phyloP scores from a whole-genome alignment of 2,797 vertebrate species.

The Notolabrus celidotus region DNA sequence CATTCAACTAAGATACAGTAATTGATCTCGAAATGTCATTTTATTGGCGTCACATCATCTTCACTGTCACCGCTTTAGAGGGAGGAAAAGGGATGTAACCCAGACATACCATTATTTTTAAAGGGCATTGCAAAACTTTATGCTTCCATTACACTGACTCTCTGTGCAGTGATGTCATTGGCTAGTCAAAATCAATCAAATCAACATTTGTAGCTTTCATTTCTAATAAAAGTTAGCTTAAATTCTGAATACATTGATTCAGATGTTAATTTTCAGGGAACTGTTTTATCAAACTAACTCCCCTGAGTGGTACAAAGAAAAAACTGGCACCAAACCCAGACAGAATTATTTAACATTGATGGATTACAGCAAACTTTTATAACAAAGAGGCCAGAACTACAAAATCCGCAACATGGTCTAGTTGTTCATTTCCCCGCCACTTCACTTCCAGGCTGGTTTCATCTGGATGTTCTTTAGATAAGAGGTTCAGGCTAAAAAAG shows the following conservation, averaged over 20 bases:
- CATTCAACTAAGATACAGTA: not conserved
- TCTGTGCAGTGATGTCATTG: conserved; percentile 42
- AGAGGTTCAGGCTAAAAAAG: conserved; percentile 15
- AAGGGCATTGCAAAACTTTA: not conserved
- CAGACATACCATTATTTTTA: not conserved
- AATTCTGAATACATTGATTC: conserved; percentile 31
- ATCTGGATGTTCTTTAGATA: conserved; percentile 23
- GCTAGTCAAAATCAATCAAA: conserved; percentile 61
- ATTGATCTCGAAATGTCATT: not conserved
- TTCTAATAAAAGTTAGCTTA: conserved; percentile 32
- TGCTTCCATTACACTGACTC: not conserved
- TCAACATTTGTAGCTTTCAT: conserved; percentile 52
- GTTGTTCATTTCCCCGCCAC: conserved; percentile 5
- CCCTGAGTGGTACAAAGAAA: conserved; percentile 24
- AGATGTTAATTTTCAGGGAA: conserved; percentile 40
- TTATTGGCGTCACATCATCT: not conserved
- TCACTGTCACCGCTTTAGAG: not conserved
- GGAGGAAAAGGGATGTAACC: not conserved
- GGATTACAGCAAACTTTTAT: conserved; percentile 34
- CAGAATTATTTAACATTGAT: conserved; percentile 29
- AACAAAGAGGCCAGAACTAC: conserved; percentile 23
- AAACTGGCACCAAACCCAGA: conserved; percentile 26
- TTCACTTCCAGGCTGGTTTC: conserved; percentile 19
- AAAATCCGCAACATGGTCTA: conserved; percentile 1
- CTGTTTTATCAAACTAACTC: conserved; percentile 26